Evolutionary conservation across 2,113 vertebrate species (phyloP).

Genomic region (Anhinga rufa): DNA sequence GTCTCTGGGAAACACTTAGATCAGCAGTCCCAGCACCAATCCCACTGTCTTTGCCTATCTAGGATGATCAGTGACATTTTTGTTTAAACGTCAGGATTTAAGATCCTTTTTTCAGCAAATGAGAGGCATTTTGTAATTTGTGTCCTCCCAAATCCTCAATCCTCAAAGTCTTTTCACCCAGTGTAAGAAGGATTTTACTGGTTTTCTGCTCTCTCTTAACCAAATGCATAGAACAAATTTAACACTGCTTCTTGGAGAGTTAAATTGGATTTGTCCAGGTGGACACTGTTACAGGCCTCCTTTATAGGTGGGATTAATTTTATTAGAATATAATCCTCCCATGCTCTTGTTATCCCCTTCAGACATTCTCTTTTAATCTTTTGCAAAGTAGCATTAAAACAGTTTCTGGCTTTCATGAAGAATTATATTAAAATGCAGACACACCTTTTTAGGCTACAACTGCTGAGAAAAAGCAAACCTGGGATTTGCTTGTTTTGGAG

Average conservation of each 20-base stretch:
- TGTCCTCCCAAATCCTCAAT: neutral
- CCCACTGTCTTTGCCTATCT: neutral
- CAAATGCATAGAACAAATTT: neutral
- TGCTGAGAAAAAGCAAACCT: neutral
- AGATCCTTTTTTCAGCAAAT: neutral
- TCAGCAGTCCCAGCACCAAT: neutral
- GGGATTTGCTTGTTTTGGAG: neutral
- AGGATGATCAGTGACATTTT: neutral
- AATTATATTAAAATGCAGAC: neutral
- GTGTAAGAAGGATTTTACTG: neutral
- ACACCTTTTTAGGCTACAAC: neutral
- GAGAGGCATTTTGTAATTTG: neutral
- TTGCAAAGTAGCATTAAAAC: conserved; percentile 37
- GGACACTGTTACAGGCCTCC: neutral
- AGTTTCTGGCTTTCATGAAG: conserved; percentile 30
- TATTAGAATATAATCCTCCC: conserved; percentile 45
- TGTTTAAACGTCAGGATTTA: neutral
- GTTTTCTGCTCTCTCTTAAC: neutral
- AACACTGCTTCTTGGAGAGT: neutral
- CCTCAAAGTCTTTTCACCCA: neutral
- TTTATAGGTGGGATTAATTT: conserved; percentile 51
- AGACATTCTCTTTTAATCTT: conserved; percentile 50
- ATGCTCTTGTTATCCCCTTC: conserved; percentile 28
- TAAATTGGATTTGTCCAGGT: conserved; percentile 42
- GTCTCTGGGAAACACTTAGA: neutral